Evolutionary conservation across 2,797 vertebrate species (phyloP), one percentile per base, ranked within the genome.

Genomic region (Artibeus jamaicensis): DNA sequence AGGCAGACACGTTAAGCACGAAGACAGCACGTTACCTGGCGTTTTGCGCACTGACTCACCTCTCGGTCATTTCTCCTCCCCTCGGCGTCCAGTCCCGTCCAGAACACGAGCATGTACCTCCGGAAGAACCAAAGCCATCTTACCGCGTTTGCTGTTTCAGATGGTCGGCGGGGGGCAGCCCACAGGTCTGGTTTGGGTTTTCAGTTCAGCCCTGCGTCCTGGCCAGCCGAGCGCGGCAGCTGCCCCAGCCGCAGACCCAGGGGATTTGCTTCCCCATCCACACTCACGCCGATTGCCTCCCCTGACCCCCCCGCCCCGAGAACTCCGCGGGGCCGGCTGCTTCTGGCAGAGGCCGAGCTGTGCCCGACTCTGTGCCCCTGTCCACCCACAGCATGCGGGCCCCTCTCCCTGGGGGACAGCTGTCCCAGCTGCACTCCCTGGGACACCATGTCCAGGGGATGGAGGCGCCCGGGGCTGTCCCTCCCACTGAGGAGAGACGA

Each of bases 381-480:
- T 3, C 6, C 0, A 42, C 50, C 57, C 83, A 6, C 8, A 7
- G 93, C 11, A 7, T 57, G 70, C 3, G 34, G 87, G 90, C 24
- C 62, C 4, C 9, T 74, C 44, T 21, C 1, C 46, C 34, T n/a
- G 32, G 79, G 91, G n/a, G 5, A 0, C 85, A 65, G 73, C 87
- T 83, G 71, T 9, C 50, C 5, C 9, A 1, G 34, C 39, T 19
- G 26, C 2, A 0, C 3, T 0, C 18, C 74, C 71, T 9, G 78
- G 24, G 57, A n/a, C 10, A 0, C 0, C 0, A 0, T 3, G 19
- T 53, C 26, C 3, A 19, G 29, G 21, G 22, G 9, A 26, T 0
- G 4, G 32, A 22, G 12, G 21, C 10, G 4, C 16, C 42, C 2
- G 2, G 24, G 32, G 37, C 2, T 2, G 26, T 6, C 15, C 34